Conservation (phyloP, 35 echinoderm and acorn worm species). For the Apostichopus japonicus region DNA sequence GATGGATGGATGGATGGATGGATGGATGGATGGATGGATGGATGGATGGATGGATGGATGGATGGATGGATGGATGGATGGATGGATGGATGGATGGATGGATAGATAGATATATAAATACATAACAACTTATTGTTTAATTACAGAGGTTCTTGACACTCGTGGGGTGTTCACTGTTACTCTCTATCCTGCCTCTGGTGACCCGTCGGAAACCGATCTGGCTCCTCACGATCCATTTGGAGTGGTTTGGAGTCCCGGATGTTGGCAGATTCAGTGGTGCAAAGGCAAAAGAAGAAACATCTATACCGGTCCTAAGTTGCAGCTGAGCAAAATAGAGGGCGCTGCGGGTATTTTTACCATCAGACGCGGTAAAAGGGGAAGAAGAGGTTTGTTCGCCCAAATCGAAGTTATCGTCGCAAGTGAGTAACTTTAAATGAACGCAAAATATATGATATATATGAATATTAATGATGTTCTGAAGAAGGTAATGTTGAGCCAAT, state of each 20-base stretch:
- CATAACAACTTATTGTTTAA: too few species aligned
- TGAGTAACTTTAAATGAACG: not conserved
- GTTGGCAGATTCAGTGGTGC: not conserved
- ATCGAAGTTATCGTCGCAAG: constrained; percentile 14
- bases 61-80: too few species aligned
- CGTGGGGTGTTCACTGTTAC: constrained; percentile 16
- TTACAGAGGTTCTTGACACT: not conserved
- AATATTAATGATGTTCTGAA: too few species aligned
- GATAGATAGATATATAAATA: too few species aligned
- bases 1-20: too few species aligned
- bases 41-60: too few species aligned
- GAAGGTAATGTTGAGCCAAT: too few species aligned
- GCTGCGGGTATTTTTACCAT: constrained; percentile 9
- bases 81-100: too few species aligned
- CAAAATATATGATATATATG: too few species aligned
- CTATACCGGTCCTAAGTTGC: not conserved
- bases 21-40: too few species aligned
- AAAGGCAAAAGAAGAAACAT: not conserved
- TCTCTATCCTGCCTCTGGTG: not conserved
- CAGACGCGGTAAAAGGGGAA: not conserved
- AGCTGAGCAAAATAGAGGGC: not conserved
- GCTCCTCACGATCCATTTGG: not conserved
- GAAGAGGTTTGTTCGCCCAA: not conserved
- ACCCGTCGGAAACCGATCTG: not conserved
- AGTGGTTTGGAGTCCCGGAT: constrained; percentile 3